Evolutionary conservation across 1,140 invertebrate genomes (phyloP), one percentile per base, ranked within the genome.

Genomic region (Tetraneura akinire): DNA sequence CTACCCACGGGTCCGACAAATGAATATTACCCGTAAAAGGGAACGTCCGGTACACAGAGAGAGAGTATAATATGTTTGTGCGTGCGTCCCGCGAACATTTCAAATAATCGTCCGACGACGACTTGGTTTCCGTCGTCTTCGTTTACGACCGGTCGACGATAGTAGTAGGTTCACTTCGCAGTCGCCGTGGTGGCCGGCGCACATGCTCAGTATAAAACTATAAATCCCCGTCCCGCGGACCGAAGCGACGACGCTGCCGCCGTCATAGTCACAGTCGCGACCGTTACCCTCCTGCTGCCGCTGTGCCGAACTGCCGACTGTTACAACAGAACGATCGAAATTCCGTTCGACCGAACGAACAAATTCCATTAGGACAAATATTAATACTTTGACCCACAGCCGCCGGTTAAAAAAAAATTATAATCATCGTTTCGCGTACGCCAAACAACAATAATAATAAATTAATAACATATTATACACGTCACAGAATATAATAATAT

Each of bases 1-100:
- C 29, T 29, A 16, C 66, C 23, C 66, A 23, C 66, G 42, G 21
- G 66, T 47, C 21, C 29, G 42, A 57, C 37, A 78, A 60, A 76
- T 55, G 73, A 57, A 78, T 60, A 78, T 78, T 60, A 55, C 37
- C 74, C 45, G 74, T 78, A 78, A 78, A 78, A 78, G 74, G 74
- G 47, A 78, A 78, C 74, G 74, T 78, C 73, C 73, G 51, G 73
- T 76, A 8, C 32, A 3, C n/a, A n/a, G n/a, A n/a, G n/a, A n/a
- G n/a, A n/a, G 8, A 42, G n/a, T 37, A 16, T n/a, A 47, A 37
- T 73, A 26, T 53, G 29, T 71, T 26, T 13, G 70, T 51, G 29
- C 29, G 21, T 74, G 29, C 32, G 47, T 32, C 26, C 21, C 11
- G 16, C 29, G 49, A 53, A 29, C 14, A 16, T 73, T 16, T 53